Conservation (phyloP, 1,140 invertebrate species). For the Panonychus citri region DNA sequence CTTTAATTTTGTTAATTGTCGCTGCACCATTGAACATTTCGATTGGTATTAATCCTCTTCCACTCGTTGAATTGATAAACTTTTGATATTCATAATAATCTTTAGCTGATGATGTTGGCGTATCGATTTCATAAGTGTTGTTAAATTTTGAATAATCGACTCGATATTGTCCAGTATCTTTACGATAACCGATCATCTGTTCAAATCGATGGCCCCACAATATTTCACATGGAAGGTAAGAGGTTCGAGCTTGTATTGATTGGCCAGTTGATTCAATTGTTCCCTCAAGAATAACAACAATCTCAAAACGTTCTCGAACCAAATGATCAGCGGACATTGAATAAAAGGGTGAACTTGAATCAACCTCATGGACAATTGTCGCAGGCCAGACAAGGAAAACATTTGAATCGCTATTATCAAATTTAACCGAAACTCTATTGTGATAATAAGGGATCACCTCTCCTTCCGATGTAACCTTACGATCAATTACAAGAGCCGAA, state of each 20-base stretch:
- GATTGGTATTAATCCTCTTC: no score
- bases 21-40: no score
- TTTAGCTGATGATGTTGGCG: constrained; percentile 65
- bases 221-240: constrained; percentile 75
- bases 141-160: constrained; percentile 89
- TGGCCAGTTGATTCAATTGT: constrained; percentile 12
- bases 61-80: neutral
- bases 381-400: constrained; percentile 88
- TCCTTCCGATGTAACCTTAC: constrained; percentile 23
- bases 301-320: constrained; percentile 70
- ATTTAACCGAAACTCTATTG: constrained; percentile 31
- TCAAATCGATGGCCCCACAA: constrained; percentile 80
- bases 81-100: constrained; percentile 33
- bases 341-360: constrained; percentile 62
- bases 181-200: constrained; percentile 61
- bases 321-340: constrained; percentile 65
- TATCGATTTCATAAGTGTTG: constrained; percentile 67
- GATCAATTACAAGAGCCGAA: constrained; percentile 58
- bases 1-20: no score
- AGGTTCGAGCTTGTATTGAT: constrained; percentile 34
- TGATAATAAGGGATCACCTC: constrained; percentile 27
- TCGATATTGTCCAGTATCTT: constrained; percentile 69
- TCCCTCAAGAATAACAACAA: constrained; percentile 72
- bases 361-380: constrained; percentile 53
- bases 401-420: constrained; percentile 55